A percentile compares a stretch with the other conserved stretches of the same genome.
Evolutionary conservation across 2,888 invertebrate genomes (phyloP).

Genomic region (Pandemis heparana): DNA sequence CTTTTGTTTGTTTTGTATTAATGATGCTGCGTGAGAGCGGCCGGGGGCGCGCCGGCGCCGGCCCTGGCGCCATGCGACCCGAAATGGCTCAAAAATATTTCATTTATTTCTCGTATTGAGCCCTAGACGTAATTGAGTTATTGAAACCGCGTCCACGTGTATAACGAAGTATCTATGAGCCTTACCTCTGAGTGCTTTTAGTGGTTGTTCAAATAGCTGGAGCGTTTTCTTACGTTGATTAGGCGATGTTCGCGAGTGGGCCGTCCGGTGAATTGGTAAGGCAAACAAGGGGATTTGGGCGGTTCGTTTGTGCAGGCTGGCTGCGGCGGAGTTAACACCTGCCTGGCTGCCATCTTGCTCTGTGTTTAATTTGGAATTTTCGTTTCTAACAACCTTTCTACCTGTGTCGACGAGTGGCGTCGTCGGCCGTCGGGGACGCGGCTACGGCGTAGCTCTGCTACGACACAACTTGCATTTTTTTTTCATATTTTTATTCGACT

Average conservation of each 20-base stretch:
- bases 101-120: slow-evolving; percentile 79
- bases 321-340: slow-evolving; percentile 76
- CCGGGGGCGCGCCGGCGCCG: slow-evolving; percentile 82
- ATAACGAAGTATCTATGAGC: slow-evolving; percentile 59
- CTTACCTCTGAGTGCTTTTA: slow-evolving; percentile 68
- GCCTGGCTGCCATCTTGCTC: slow-evolving; percentile 71
- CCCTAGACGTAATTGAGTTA: slow-evolving; percentile 78
- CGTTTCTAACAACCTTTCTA: slow-evolving; percentile 63
- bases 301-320: slow-evolving; percentile 76
- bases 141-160: slow-evolving; percentile 53
- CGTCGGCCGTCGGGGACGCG: slow-evolving; percentile 1
- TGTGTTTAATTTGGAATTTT: slow-evolving; percentile 65
- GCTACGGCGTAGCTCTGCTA: slow-evolving; percentile 31
- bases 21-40: slow-evolving; percentile 77
- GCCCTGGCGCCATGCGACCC: slow-evolving; percentile 76
- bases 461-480: slow-evolving; percentile 6
- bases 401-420: slow-evolving; percentile 57
- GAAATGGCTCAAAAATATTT: slow-evolving; percentile 81
- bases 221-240: slow-evolving; percentile 60
- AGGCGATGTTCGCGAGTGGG: slow-evolving; percentile 60
- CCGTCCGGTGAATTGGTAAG: slow-evolving; percentile 66
- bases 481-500: neutral
- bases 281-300: slow-evolving; percentile 79
- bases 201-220: slow-evolving; percentile 66
- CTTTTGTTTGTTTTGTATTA: slow-evolving; percentile 85